Evolutionary conservation across 1,140 invertebrate genomes (phyloP).

Genomic region (Protaetia brevitarsis): DNA sequence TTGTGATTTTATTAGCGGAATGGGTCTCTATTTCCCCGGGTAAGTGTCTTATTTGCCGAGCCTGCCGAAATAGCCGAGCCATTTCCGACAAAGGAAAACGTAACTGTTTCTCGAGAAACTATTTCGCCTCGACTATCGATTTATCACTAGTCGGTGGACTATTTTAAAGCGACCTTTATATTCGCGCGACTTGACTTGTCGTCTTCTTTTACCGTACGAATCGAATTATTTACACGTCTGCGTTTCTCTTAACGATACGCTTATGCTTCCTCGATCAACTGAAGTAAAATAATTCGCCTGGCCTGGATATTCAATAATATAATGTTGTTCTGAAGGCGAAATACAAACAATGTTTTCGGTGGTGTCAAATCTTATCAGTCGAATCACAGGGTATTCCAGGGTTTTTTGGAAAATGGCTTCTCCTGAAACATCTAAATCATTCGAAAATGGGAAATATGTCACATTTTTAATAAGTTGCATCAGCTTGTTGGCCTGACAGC

Average conservation of each 20-base stretch:
- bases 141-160: background rate
- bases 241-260: background rate
- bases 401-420: no score
- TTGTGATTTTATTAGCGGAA: no score
- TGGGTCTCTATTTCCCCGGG: no score
- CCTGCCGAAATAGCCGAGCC: background rate
- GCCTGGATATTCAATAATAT: no score
- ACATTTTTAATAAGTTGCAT: no score
- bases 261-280: background rate
- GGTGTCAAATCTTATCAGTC: no score
- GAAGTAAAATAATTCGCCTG: background rate
- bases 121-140: no score
- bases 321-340: background rate
- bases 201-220: background rate
- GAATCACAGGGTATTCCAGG: no score
- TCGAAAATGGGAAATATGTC: no score
- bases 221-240: background rate
- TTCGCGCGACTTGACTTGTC: background rate
- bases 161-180: background rate
- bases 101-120: background rate
- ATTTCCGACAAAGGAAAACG: background rate
- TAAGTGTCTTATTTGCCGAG: background rate
- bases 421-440: no score
- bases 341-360: background rate
- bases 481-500: no score